These are phyloP conservation scores for Heliornis fulica DNA, from an alignment of 2,113 vertebrate species.

Conservation along the genomic window DNA sequence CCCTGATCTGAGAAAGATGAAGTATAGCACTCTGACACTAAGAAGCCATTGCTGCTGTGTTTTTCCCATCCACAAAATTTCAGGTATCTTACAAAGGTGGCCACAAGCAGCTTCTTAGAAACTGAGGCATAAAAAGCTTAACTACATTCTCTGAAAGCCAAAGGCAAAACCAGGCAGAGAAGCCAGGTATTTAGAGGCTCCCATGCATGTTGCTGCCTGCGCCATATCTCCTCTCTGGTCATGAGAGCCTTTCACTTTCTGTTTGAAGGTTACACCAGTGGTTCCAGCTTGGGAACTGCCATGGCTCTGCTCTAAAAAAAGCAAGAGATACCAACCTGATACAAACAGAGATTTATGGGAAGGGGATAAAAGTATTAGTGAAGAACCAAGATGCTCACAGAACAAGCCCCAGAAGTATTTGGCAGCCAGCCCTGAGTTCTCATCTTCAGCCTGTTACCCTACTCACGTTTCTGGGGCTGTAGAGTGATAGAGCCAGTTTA, in stretches of 20 bases:
- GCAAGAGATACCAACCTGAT: neutral
- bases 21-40: neutral
- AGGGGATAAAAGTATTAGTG: constrained; percentile 40
- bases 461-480: constrained; percentile 4
- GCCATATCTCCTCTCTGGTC: accelerated
- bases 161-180: neutral
- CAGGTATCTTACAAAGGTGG: neutral
- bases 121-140: neutral
- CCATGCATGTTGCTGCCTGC: accelerated
- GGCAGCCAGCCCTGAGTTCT: constrained; percentile 16
- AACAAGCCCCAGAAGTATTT: constrained; percentile 15
- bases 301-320: neutral
- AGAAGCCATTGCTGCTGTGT: neutral
- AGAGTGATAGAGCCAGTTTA: constrained; percentile 48
- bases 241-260: constrained; percentile 34
- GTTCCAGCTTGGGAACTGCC: neutral
- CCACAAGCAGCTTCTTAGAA: neutral
- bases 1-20: neutral
- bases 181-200: neutral
- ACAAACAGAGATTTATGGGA: constrained; percentile 33
- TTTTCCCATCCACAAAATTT: neutral
- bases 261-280: neutral
- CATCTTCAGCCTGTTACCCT: constrained; percentile 38
- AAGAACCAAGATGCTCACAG: neutral
- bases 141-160: neutral